A percentile compares a stretch with the other conserved stretches of the same genome.
Conservation (phyloP, 1,140 invertebrate genomes). For the Calephelis virginiensis region DNA sequence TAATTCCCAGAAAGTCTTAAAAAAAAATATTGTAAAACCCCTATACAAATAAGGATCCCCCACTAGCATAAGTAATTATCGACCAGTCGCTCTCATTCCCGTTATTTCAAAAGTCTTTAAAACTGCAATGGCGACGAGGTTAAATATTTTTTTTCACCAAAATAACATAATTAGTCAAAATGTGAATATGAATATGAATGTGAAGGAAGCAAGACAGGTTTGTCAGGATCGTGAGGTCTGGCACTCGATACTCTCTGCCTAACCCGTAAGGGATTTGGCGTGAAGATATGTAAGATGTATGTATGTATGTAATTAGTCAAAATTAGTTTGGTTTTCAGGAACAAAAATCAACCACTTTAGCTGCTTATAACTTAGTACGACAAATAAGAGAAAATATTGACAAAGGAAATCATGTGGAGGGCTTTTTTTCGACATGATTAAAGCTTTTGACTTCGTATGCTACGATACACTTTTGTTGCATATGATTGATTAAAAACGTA, state of each 20-base stretch:
- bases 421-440: no score
- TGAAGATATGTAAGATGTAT: no score
- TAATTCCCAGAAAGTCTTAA: not conserved
- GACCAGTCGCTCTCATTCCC: not conserved
- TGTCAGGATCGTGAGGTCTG: no score
- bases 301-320: no score
- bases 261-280: no score
- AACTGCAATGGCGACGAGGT: not conserved
- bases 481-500: not conserved
- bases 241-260: no score
- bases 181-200: no score
- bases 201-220: no score
- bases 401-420: not conserved
- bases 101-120: not conserved
- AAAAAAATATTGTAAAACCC: no score
- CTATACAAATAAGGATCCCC: not conserved
- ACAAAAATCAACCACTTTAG: conserved; percentile 2
- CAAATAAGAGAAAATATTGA: not conserved
- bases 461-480: not conserved
- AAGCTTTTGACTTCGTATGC: no score
- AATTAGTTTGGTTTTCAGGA: not conserved
- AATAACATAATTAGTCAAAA: not conserved
- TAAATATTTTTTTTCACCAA: not conserved
- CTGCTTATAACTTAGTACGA: not conserved
- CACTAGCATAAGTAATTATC: not conserved